A percentile compares a stretch with the other conserved stretches of the same genome.
Evolutionary conservation across 1,140 invertebrate genomes (phyloP).

Genomic region (Eumeta japonica): DNA sequence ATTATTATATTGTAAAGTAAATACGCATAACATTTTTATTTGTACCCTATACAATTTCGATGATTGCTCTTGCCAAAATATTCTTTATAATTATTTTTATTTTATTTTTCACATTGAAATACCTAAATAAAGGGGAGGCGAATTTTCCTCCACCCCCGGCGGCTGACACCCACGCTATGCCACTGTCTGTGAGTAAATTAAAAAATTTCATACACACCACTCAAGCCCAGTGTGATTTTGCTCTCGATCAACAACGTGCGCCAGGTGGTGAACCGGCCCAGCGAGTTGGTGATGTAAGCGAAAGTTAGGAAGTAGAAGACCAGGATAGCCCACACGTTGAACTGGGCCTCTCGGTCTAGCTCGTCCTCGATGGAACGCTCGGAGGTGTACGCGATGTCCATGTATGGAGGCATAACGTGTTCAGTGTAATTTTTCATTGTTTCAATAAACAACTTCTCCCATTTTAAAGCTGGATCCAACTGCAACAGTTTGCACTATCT

Average conservation of each 20-base stretch:
- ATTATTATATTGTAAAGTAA: no score
- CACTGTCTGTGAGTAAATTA: slow-evolving; percentile 56
- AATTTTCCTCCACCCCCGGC: neutral
- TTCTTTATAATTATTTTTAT: no score
- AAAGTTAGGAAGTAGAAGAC: slow-evolving; percentile 98
- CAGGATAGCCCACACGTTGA: slow-evolving; percentile 88
- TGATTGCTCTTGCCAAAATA: no score
- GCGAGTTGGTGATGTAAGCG: slow-evolving; percentile 90
- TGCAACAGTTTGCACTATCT: no score
- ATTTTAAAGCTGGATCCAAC: slow-evolving; percentile 74
- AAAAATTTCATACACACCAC: slow-evolving; percentile 41
- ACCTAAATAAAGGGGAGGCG: neutral
- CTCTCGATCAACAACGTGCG: slow-evolving; percentile 81
- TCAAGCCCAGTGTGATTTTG: slow-evolving; percentile 89
- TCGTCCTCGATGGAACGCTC: slow-evolving; percentile 97
- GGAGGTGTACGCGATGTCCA: slow-evolving; percentile 87
- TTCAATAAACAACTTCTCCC: slow-evolving; percentile 85
- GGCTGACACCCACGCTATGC: no score
- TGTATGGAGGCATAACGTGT: slow-evolving; percentile 66
- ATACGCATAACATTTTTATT: no score
- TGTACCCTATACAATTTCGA: no score
- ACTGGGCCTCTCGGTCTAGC: slow-evolving; percentile 83
- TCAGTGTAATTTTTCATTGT: slow-evolving; percentile 84
- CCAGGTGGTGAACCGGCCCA: slow-evolving; percentile 80
- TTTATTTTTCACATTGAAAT: no score